phyloP scores from a whole-genome alignment of 2,797 vertebrate species.

The Urocyon cinereoargenteus region DNA sequence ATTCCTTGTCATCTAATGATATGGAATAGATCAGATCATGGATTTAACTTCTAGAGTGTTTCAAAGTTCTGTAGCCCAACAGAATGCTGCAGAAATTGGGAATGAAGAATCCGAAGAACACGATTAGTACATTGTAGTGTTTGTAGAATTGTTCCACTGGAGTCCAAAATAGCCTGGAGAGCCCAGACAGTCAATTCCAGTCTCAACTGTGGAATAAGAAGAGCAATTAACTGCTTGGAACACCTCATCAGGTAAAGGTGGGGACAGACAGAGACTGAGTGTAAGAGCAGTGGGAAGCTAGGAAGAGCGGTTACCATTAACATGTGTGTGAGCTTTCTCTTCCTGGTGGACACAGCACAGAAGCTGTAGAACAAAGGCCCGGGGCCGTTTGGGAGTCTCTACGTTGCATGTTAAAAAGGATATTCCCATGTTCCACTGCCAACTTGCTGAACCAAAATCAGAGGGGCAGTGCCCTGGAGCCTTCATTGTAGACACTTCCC shows the following conservation, averaged over 20 bases:
- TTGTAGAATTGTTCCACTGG: neutral
- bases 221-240: neutral
- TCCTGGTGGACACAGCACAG: neutral
- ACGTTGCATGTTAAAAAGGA: neutral
- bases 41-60: neutral
- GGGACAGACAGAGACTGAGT: neutral
- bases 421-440: neutral
- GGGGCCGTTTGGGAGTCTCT: neutral
- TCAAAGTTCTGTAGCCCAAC: neutral
- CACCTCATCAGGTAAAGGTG: neutral
- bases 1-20: neutral
- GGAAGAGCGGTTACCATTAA: neutral
- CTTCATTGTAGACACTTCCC: neutral
- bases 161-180: neutral
- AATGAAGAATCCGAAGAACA: neutral
- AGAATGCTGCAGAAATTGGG: neutral
- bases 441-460: neutral
- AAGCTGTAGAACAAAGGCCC: neutral
- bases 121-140: neutral
- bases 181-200: too few species aligned
- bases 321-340: rapidly evolving
- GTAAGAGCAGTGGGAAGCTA: neutral
- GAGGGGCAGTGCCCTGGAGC: neutral
- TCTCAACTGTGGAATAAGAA: neutral
- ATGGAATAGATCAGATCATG: neutral